Conservation (phyloP, 2,113 vertebrate species). For the Tupaia chinensis region DNA sequence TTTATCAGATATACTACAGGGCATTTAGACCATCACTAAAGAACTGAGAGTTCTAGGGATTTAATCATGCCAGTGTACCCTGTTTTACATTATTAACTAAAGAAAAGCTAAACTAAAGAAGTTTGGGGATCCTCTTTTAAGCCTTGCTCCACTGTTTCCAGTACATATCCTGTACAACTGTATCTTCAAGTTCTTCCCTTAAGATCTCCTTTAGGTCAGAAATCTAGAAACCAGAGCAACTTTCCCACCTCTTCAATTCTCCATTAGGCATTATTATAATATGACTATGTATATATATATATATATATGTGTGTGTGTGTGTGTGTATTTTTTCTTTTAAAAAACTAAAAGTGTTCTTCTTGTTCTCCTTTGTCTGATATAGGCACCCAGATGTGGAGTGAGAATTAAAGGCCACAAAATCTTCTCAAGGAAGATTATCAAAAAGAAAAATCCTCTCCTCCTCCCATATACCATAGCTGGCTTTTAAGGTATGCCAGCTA, state of each 20-base stretch:
- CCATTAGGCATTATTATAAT: conserved; percentile 35
- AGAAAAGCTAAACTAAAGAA: too few species aligned
- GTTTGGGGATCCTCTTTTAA: conserved; percentile 18
- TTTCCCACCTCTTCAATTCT: conserved; percentile 59
- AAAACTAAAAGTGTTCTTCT: conserved; percentile 58
- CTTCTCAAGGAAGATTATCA: conserved; percentile 71
- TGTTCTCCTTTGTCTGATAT: conserved; percentile 57
- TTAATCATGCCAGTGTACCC: too few species aligned
- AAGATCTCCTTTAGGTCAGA: not conserved
- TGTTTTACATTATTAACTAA: too few species aligned
- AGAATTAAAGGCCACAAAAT: conserved; percentile 78
- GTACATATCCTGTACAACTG: not conserved
- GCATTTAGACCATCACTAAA: too few species aligned
- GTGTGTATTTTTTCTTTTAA: not conserved
- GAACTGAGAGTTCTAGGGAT: too few species aligned
- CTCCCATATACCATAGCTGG: conserved; percentile 34
- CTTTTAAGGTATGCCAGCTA: conserved; percentile 47
- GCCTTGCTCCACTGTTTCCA: not conserved
- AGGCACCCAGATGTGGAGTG: conserved; percentile 66
- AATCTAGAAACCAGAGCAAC: conserved; percentile 47
- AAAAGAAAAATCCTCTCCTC: conserved; percentile 58
- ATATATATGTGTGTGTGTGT: not conserved
- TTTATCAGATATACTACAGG: too few species aligned
- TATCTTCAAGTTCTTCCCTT: conserved; percentile 34
- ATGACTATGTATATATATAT: not conserved